These are phyloP conservation scores for Melospiza melodia DNA, from an alignment of 2,113 vertebrate species.

Conservation along the genomic window DNA sequence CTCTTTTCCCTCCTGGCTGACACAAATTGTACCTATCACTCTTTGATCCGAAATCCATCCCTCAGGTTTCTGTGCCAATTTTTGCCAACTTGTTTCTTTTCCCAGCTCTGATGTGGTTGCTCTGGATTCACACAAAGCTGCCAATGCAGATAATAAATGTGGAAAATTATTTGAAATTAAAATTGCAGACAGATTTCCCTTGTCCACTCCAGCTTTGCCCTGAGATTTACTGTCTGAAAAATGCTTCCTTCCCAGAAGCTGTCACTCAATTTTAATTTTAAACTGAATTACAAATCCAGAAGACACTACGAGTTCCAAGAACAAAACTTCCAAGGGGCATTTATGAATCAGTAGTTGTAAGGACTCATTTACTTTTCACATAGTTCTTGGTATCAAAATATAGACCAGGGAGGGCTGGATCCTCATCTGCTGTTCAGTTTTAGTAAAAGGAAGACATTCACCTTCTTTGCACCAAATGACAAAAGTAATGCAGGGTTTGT, in stretches of 20 bases:
- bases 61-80: too few species aligned
- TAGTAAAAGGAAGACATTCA: background rate
- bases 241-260: background rate
- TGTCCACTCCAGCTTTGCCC: background rate
- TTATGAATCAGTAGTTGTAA: background rate
- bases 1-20: too few species aligned
- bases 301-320: background rate
- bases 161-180: background rate
- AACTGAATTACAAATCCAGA: background rate
- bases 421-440: background rate
- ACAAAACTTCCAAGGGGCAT: background rate
- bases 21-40: too few species aligned
- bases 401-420: background rate
- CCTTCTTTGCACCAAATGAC: background rate
- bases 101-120: background rate
- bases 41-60: too few species aligned
- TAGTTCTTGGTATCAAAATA: background rate
- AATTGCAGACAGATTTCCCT: background rate
- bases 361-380: background rate
- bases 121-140: background rate
- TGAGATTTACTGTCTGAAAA: background rate
- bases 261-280: background rate
- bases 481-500: background rate
- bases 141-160: background rate
- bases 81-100: background rate